These are phyloP conservation scores for Poeciliopsis infans DNA, from an alignment of 2,797 vertebrate genomes.

Conservation along the genomic window DNA sequence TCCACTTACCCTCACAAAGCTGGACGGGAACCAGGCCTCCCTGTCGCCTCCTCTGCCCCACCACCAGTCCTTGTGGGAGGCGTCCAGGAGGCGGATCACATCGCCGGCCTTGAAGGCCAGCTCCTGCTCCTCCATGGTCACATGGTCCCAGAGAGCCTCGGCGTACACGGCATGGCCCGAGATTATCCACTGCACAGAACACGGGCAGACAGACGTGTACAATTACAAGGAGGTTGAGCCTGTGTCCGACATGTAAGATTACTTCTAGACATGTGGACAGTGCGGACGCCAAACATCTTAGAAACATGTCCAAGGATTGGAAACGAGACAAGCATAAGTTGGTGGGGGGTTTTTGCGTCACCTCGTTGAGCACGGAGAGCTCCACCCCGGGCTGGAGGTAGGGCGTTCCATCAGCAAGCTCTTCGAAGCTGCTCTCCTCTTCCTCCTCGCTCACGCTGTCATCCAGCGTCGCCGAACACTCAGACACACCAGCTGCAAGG, in stretches of 20 bases:
- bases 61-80: conserved; percentile 97
- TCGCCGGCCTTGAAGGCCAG: conserved; percentile 97
- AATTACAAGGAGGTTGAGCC: conserved; percentile 66
- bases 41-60: conserved; percentile 91
- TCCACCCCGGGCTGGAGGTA: conserved; percentile 93
- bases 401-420: conserved; percentile 87
- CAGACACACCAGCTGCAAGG: conserved; percentile 84
- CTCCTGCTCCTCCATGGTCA: conserved; percentile 98
- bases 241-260: conserved; percentile 65
- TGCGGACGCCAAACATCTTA: conserved; percentile 50
- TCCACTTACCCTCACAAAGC: conserved; percentile 94
- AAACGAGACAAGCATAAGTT: conserved; percentile 18
- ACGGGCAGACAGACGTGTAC: conserved; percentile 59
- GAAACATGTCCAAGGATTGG: conserved; percentile 23
- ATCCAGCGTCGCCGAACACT: conserved; percentile 84
- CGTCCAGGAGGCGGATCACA: conserved; percentile 94
- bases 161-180: conserved; percentile 90
- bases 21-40: conserved; percentile 97
- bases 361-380: conserved; percentile 93
- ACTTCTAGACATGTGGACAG: conserved; percentile 45
- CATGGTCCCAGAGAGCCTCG: conserved; percentile 98
- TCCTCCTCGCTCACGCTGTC: conserved; percentile 97
- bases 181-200: conserved; percentile 85
- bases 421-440: conserved; percentile 94
- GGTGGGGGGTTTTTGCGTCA: conserved; percentile 54